Base-by-base conservation (phyloP, 2,888 invertebrate species). In the Tetragonisca angustula region DNA sequence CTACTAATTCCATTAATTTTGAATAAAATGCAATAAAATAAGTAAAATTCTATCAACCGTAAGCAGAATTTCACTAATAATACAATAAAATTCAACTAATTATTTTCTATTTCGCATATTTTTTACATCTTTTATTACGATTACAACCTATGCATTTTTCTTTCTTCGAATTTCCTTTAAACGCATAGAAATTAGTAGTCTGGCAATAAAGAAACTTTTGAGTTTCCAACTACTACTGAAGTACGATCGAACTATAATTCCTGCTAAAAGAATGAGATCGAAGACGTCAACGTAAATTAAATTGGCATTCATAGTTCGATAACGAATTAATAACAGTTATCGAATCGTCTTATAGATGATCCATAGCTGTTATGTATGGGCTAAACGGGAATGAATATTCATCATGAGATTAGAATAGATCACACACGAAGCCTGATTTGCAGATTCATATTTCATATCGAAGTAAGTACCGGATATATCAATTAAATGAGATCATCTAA, bases 311-410 rank as follows among this genome's bases (percentile, higher is more conserved):
- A n/a, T n/a, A 32, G 17, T n/a, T 54, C 17, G 36, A 56, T 54
- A 54, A 70, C 36, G 69, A 36, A 54, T 21, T 15, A 32, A 52
- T 32, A 36, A n/a, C 32, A n/a, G 36, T 54, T 21, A 54, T 54
- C 32, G 54, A 69, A 32, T 54, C 54, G 69, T 54, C 69, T 69
- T 69, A 17, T n/a, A n/a, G n/a, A n/a, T 69, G 52, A 52, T 32
- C 27, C 21, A 27, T 52, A 5, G 21, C 32, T 6, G 27, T 69
- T 69, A 52, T 69, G 32, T 32, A 52, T 6, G 27, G 32, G 5
- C 24, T 52, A 52, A 52, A n/a, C 32, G 21, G 6, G 69, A n/a
- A 21, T 54, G 54, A 70, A 54, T 70, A 70, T 70, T 70, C 70
- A 70, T 70, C 36, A 9, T 54, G 32, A 70, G 54, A 70, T 70